Conservation (phyloP, 2,797 vertebrate genomes). For the Periparus ater region DNA sequence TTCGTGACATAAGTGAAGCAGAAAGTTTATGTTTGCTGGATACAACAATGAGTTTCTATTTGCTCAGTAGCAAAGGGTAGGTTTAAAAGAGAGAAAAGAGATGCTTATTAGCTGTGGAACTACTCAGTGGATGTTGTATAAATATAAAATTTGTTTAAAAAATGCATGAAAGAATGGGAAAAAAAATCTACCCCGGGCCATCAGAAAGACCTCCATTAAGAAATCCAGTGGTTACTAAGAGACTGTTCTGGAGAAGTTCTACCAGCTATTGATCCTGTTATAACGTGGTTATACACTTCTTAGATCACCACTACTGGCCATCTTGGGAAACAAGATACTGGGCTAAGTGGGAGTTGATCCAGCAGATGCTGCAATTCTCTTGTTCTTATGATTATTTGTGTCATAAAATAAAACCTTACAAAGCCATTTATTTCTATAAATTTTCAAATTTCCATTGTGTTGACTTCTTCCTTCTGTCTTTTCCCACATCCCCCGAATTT, state of each 20-base stretch:
- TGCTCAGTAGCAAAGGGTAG: not conserved
- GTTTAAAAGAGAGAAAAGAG: not conserved
- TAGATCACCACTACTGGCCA: not conserved
- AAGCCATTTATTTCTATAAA: not conserved
- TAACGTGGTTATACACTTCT: not conserved
- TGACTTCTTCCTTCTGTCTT: not conserved
- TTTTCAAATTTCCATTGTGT: not conserved
- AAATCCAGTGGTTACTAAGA: not conserved
- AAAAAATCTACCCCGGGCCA: not conserved
- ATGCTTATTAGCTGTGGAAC: not conserved
- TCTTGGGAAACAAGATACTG: not conserved
- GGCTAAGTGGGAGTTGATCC: not conserved
- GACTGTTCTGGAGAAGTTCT: not conserved
- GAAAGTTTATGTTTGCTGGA: not conserved
- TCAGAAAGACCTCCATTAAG: not conserved
- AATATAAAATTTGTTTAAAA: not conserved
- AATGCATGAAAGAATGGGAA: not conserved
- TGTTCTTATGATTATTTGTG: not conserved
- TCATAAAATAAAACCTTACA: not conserved
- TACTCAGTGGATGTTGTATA: not conserved
- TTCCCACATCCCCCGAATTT: rapidly evolving
- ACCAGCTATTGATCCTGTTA: not conserved
- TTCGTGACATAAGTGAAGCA: not conserved
- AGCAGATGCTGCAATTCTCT: not conserved
- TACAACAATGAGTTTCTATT: not conserved